Evolutionary conservation across 2,888 invertebrate genomes (phyloP), one percentile per base, ranked within the genome.

Genomic region (Ptilodon capucinus): DNA sequence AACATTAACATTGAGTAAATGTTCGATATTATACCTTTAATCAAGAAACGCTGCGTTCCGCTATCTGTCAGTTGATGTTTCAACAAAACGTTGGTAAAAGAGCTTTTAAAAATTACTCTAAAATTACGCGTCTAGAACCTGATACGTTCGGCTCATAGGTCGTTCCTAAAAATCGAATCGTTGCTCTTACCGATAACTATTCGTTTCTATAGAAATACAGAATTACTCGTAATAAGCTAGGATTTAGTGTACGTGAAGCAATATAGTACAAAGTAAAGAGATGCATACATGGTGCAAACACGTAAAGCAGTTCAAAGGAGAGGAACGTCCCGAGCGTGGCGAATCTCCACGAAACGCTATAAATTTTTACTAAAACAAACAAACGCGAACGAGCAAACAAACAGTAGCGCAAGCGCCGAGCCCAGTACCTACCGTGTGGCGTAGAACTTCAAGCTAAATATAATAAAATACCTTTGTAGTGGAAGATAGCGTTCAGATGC

Each of bases 321-420:
- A 65, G 70, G 57, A 53, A 57, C 63, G 57, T 60, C 68, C 63
- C 59, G 67, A 68, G 66, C 67, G 71, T 68, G 67, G 71, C 64
- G 70, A 76, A 78, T 79, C 79, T 79, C 72, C 63, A 68, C 74
- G 73, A 74, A 80, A 71, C 74, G 78, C 78, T 73, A 80, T 83
- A 83, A 79, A 79, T 84, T 86, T 84, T 84, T 84, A 80, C 73
- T 80, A 82, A 84, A 84, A 82, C 81, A 86, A 86, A 86, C 85
- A 84, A 61, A 70, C 70, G 60, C 57, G 71, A 70, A 64, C 68
- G 74, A 62, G 64, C 69, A 79, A 79, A 82, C 80, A 85, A 82
- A 84, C 78, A 50, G 61, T 40, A 49, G 68, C 76, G 74, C 78
- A 77, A 76, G 79, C 77, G 77, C 64, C 57, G 50, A 51, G 56